phyloP scores from a whole-genome alignment of 2,888 invertebrate genomes.

The Osmoderma eremita region DNA sequence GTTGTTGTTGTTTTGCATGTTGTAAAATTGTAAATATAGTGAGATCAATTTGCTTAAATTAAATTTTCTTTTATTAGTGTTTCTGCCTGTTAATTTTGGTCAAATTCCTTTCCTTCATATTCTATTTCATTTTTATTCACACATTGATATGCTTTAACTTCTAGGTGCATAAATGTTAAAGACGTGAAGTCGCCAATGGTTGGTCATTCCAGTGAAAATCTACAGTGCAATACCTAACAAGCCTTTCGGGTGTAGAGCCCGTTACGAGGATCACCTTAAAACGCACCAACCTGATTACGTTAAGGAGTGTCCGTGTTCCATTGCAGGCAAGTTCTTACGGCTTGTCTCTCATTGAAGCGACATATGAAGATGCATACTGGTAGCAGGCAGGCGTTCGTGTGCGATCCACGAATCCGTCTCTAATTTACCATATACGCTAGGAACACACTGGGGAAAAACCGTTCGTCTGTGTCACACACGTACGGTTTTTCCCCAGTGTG shows the following conservation, averaged over 20 bases:
- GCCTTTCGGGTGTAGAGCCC: conserved; percentile 60
- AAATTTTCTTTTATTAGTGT: too few species aligned
- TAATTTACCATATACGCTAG: conserved; percentile 59
- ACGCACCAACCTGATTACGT: conserved; percentile 30
- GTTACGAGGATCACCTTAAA: conserved; percentile 42
- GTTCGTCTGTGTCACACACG: conserved; percentile 58
- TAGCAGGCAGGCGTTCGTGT: conserved; percentile 48
- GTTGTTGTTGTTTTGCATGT: too few species aligned
- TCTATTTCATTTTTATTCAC: too few species aligned
- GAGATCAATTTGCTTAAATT: too few species aligned
- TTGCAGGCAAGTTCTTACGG: conserved; percentile 22
- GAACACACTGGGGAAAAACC: conserved; percentile 66
- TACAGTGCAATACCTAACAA: conserved; percentile 52
- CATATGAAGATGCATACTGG: conserved; percentile 9
- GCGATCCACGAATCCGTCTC: conserved; percentile 61
- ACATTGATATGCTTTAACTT: too few species aligned
- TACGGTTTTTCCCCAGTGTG: too few species aligned
- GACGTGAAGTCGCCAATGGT: background rate
- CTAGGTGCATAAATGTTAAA: too few species aligned
- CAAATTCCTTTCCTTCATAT: too few species aligned
- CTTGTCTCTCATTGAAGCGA: background rate
- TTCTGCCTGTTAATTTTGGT: too few species aligned
- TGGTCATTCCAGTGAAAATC: too few species aligned
- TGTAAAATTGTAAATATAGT: too few species aligned
- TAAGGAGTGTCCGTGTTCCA: conserved; percentile 17